Conservation (phyloP, 2,797 vertebrate species). For the Buceros bicornis region DNA sequence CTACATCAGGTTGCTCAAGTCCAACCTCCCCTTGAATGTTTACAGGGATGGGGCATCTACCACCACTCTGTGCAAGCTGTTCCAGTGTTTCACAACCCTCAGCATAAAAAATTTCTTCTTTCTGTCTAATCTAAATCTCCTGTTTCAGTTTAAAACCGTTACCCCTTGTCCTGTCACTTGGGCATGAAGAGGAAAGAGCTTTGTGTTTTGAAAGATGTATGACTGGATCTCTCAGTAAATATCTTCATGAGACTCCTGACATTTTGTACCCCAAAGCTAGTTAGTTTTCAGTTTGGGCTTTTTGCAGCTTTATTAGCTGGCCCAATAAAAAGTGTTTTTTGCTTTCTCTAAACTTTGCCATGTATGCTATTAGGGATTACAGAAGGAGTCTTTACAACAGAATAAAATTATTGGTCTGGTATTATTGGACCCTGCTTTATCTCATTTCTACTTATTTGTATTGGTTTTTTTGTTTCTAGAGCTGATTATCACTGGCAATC, state of each 20-base stretch:
- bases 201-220: neutral
- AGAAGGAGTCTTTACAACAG: neutral
- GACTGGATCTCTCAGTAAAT: neutral
- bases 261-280: neutral
- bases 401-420: neutral
- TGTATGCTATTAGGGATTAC: neutral
- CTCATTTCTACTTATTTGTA: neutral
- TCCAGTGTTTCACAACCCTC: neutral
- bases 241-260: neutral
- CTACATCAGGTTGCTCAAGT: neutral
- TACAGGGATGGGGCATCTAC: neutral
- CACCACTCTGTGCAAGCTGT: neutral
- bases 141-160: neutral
- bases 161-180: neutral
- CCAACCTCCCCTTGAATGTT: neutral
- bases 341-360: neutral
- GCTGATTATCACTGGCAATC: neutral
- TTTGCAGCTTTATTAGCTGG: neutral
- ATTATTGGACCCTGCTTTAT: neutral
- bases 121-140: neutral
- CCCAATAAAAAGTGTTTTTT: neutral
- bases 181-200: neutral
- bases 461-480: neutral
- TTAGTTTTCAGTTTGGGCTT: neutral
- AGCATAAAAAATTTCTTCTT: neutral